Evolutionary conservation across 2,113 vertebrate genomes (phyloP).

Genomic region (Onychorhynchus coronatus): DNA sequence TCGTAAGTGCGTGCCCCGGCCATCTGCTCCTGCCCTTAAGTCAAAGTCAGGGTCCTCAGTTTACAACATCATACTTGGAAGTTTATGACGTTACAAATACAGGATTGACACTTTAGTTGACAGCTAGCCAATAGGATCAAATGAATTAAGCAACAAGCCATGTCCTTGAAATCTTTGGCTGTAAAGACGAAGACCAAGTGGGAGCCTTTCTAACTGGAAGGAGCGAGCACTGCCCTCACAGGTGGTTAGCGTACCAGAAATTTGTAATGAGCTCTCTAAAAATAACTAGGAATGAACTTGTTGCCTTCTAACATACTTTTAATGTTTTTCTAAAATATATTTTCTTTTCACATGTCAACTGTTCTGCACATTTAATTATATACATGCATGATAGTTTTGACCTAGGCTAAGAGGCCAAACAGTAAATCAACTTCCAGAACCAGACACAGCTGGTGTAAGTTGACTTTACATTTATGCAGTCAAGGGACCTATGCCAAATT

Average conservation of each 20-base stretch:
- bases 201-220: not conserved
- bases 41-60: constrained; percentile 63
- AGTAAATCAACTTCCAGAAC: not conserved
- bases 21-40: constrained; percentile 60
- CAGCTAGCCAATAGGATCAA: constrained; percentile 57
- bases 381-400: not conserved
- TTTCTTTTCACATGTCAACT: not conserved
- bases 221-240: not conserved
- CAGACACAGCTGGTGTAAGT: not conserved
- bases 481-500: not conserved
- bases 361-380: not conserved
- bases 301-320: not conserved
- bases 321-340: not conserved
- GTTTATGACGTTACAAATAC: constrained; percentile 60
- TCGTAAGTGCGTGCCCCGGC: not conserved
- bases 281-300: not conserved
- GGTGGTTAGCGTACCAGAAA: not conserved
- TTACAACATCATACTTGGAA: constrained; percentile 64
- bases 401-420: not conserved
- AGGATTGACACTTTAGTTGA: constrained; percentile 56
- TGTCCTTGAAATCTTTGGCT: constrained; percentile 55
- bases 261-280: not conserved
- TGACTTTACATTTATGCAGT: not conserved
- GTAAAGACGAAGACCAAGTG: not conserved
- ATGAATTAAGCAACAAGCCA: constrained; percentile 50